Evolutionary conservation across 2,888 invertebrate genomes (phyloP).

Genomic region (Epinotia brunnichana): DNA sequence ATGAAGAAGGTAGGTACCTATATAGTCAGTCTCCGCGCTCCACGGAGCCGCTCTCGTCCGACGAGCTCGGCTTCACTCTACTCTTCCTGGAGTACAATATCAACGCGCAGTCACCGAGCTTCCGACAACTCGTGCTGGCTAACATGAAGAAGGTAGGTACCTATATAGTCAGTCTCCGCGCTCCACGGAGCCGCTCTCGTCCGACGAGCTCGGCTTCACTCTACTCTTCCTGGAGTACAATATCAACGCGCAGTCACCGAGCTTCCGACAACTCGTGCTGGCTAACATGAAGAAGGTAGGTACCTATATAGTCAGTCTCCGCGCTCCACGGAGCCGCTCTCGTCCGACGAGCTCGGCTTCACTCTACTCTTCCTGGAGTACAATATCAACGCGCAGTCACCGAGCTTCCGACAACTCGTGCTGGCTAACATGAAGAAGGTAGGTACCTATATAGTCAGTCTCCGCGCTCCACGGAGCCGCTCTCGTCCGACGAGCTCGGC

Average conservation of each 20-base stretch:
- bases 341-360: slow-evolving; percentile 84
- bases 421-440: slow-evolving; percentile 89
- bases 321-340: slow-evolving; percentile 87
- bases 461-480: slow-evolving; percentile 88
- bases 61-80: slow-evolving; percentile 86
- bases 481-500: slow-evolving; percentile 85
- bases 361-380: slow-evolving; percentile 85
- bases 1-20: slow-evolving; percentile 91
- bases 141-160: slow-evolving; percentile 90
- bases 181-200: slow-evolving; percentile 86
- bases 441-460: too few relatives aligned
- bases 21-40: too few relatives aligned
- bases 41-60: slow-evolving; percentile 85
- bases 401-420: slow-evolving; percentile 87
- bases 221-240: slow-evolving; percentile 87
- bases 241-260: slow-evolving; percentile 86
- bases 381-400: slow-evolving; percentile 88
- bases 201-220: slow-evolving; percentile 86
- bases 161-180: too few relatives aligned
- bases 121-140: slow-evolving; percentile 87
- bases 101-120: slow-evolving; percentile 86
- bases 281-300: slow-evolving; percentile 89
- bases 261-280: slow-evolving; percentile 87
- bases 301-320: too few relatives aligned
- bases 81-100: slow-evolving; percentile 87